phyloP scores from a whole-genome alignment of 2,113 vertebrate species.

The Myotis lucifugus region DNA sequence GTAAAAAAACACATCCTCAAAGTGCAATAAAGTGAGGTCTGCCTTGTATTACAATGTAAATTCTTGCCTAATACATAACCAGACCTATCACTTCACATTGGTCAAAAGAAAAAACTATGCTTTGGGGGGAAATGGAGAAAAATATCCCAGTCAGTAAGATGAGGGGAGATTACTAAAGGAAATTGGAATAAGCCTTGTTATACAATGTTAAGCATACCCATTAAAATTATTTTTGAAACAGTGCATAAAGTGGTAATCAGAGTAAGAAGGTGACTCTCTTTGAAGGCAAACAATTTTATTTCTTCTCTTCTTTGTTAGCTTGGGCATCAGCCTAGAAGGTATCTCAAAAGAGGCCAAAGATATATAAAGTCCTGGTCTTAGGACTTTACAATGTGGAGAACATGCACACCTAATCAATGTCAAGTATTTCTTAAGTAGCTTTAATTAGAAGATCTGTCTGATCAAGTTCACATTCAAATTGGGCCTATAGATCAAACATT shows the following conservation, averaged over 20 bases:
- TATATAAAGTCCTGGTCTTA: neutral
- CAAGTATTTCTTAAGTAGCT: neutral
- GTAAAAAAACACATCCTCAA: neutral
- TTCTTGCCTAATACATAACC: neutral
- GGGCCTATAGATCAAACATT: neutral
- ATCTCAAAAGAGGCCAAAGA: neutral
- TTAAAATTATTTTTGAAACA: conserved; percentile 11
- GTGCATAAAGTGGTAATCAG: neutral
- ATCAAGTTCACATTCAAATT: neutral
- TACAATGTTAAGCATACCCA: neutral
- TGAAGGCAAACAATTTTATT: neutral
- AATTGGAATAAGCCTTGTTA: neutral
- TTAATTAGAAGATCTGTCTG: neutral
- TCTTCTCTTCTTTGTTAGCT: neutral
- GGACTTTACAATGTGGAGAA: neutral
- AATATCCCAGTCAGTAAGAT: neutral
- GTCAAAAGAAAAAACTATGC: neutral
- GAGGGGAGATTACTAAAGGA: neutral
- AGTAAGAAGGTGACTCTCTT: neutral
- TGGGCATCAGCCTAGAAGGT: neutral
- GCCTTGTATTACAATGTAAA: neutral
- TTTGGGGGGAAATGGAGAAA: neutral
- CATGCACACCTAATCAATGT: neutral
- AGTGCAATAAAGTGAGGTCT: neutral
- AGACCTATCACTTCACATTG: neutral